Conservation (phyloP, 2,888 invertebrate species). For the Chromoteleia sp. region DNA sequence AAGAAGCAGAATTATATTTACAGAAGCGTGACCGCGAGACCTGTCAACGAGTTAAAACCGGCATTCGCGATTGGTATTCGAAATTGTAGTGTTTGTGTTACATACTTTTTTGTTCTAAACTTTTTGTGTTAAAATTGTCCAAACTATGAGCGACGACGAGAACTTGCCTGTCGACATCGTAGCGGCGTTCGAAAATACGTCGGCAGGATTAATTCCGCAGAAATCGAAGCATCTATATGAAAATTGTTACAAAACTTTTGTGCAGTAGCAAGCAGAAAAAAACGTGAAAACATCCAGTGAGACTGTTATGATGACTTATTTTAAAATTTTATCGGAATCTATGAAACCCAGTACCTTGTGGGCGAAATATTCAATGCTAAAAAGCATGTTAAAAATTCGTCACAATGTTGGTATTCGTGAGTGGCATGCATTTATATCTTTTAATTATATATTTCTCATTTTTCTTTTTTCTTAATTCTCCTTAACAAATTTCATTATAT, state of each 20-base stretch:
- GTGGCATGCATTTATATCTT: slow-evolving; percentile 11
- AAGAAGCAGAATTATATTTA: too few relatives aligned
- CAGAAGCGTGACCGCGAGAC: too few relatives aligned
- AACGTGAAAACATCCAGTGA: slow-evolving; percentile 21
- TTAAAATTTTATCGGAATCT: slow-evolving; percentile 25
- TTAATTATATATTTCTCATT: slow-evolving; percentile 2
- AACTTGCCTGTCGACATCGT: slow-evolving; percentile 15
- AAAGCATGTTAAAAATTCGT: slow-evolving; percentile 25
- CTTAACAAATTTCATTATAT: slow-evolving; percentile 10
- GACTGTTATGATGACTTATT: slow-evolving; percentile 35
- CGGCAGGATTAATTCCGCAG: slow-evolving; percentile 16
- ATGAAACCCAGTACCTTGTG: slow-evolving; percentile 37
- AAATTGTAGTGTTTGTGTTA: too few relatives aligned
- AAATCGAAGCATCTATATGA: slow-evolving; percentile 42
- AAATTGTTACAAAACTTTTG: slow-evolving; percentile 19
- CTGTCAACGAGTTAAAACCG: too few relatives aligned
- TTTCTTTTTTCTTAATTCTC: slow-evolving; percentile 9
- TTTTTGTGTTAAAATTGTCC: too few relatives aligned
- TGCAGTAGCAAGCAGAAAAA: slow-evolving; percentile 35
- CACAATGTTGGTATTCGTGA: slow-evolving; percentile 33
- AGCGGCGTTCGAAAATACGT: slow-evolving; percentile 34
- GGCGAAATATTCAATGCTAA: slow-evolving; percentile 47
- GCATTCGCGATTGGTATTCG: too few relatives aligned
- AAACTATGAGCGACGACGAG: slow-evolving; percentile 27
- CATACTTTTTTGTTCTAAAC: too few relatives aligned